Base-by-base conservation (phyloP, 2,113 vertebrate species). In the Maylandia zebra region DNA sequence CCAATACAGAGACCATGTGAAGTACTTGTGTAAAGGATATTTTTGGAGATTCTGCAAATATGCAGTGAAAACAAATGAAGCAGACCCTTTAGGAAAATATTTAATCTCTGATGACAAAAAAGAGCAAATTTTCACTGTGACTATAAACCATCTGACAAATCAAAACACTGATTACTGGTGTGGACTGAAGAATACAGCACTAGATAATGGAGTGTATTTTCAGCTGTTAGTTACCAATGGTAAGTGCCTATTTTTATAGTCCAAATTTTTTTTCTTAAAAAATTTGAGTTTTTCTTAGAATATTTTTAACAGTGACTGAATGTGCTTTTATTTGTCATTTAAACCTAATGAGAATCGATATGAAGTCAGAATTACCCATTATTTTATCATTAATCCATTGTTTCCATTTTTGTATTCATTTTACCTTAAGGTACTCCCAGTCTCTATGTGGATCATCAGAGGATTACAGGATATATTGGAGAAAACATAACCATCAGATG, bases 31-130 rank as follows among this genome's bases (percentile, higher is more conserved):
- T 88, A 1, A 52, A 82, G 92, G 88, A 59, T 13, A 10, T 16
- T 0, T 0, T 1, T 89, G 82, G 84, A 0, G 0, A 0, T 3
- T 0, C 13, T 95, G 92, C 45, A 2, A 2, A 14, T 12, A 3
- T 84, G 56, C 1, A 56, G 6, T 83, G 17, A 71, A 19, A 71
- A 90, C 91, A 84, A 48, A 48, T 48, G 7, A 16, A 48, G 7
- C 14, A 48, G 45, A 48, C 45, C 45, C 45, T 48, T 48, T 13
- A n/a, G 5, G 3, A 50, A 89, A 5, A 9, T 90, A 71, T 87
- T 88, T 14, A 6, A 84, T 95, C 57, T 86, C 83, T 64, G 94
- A 52, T 5, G 50, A 52, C 8, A 52, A 52, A 52, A 52, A 52
- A 52, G 17, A 52, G 50, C 50, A 10, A 52, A 52, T 52, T 52